A percentile compares a stretch with the other conserved stretches of the same genome.
Conservation (phyloP, 2,113 vertebrate species). For the Chauna torquata region DNA sequence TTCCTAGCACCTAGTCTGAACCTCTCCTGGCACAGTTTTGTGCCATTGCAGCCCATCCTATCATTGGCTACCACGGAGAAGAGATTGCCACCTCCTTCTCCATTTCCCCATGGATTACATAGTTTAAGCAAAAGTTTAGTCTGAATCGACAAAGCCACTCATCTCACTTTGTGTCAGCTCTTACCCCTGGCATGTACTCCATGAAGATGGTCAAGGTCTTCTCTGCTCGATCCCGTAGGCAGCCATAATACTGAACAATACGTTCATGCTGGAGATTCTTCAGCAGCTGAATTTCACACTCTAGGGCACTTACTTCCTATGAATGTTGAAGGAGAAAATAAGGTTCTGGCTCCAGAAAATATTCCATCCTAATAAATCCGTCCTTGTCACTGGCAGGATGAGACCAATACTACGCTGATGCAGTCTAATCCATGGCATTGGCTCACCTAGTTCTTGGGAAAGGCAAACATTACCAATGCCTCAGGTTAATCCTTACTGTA, state of each 20-base stretch:
- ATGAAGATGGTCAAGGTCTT: constrained; percentile 96
- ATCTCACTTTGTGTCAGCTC: constrained; percentile 20
- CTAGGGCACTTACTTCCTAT: constrained; percentile 93
- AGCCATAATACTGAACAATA: constrained; percentile 95
- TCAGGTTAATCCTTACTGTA: neutral
- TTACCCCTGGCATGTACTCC: constrained; percentile 97
- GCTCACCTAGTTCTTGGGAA: neutral
- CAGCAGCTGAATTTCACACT: constrained; percentile 96
- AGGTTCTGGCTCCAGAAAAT: neutral
- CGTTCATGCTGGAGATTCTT: constrained; percentile 95
- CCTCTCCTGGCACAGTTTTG: too few relatives aligned
- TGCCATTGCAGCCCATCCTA: too few relatives aligned
- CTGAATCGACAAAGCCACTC: neutral
- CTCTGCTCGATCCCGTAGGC: constrained; percentile 88
- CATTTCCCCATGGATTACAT: neutral
- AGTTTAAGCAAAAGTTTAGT: neutral
- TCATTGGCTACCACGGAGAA: too few relatives aligned
- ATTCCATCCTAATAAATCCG: neutral
- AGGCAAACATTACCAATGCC: neutral
- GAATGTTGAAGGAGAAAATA: neutral
- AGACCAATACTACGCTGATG: neutral
- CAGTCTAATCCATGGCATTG: neutral
- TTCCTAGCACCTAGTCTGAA: too few relatives aligned
- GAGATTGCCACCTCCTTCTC: too few relatives aligned
- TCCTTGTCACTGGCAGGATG: neutral